These are phyloP conservation scores for Monomorium pharaonis DNA, from an alignment of 1,140 invertebrate species.

Conservation along the genomic window DNA sequence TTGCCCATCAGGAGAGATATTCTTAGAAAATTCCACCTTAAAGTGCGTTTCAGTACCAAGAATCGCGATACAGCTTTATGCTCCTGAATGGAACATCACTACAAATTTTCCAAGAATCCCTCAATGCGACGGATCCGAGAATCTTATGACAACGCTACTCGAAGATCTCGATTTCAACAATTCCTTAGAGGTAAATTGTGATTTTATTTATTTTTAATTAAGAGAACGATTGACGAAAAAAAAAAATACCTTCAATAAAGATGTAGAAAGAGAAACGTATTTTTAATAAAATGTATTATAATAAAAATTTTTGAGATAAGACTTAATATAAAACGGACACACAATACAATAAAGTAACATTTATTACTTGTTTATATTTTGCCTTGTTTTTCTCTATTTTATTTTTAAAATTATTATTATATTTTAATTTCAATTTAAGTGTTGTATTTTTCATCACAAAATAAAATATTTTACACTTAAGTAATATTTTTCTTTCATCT, in stretches of 20 bases:
- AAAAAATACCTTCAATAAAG: no score
- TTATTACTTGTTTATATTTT: not conserved
- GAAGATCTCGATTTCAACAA: not conserved
- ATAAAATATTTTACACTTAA: constrained; percentile 4
- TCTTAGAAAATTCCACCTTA: not conserved
- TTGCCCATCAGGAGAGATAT: constrained; percentile 30
- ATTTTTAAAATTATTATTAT: no score
- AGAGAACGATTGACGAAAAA: not conserved
- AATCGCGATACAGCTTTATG: not conserved
- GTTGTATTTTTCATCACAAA: no score
- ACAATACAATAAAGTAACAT: not conserved
- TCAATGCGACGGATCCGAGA: constrained; percentile 38
- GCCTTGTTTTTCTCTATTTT: not conserved
- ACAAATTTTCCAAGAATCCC: no score
- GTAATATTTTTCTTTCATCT: not conserved
- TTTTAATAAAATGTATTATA: no score
- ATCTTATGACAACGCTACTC: constrained; percentile 45
- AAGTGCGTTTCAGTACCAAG: constrained; percentile 37
- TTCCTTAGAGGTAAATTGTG: constrained; percentile 39
- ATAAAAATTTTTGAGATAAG: no score
- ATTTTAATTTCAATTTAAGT: no score
- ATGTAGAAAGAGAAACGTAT: not conserved
- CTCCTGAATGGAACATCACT: no score
- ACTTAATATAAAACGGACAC: no score
- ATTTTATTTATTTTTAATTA: not conserved